Conservation (phyloP, 1,140 invertebrate species). For the Paralvinella palmiformis region DNA sequence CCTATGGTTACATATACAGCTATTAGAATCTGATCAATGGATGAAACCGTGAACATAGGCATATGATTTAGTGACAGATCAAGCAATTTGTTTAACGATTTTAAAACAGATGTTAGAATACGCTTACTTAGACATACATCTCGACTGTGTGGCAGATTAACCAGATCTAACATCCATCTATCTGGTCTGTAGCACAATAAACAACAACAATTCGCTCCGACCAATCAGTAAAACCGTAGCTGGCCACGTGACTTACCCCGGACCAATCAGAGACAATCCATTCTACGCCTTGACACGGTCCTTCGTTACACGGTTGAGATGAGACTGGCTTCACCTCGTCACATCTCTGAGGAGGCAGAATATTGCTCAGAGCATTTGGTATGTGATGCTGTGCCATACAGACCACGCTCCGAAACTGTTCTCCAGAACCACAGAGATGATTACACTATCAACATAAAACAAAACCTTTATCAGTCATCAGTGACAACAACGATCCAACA, state of each 20-base stretch:
- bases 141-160: too few species aligned
- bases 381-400: neutral
- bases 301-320: slow-evolving; percentile 50
- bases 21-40: too few species aligned
- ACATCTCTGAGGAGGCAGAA: slow-evolving; percentile 1
- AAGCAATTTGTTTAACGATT: too few species aligned
- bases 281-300: slow-evolving; percentile 85
- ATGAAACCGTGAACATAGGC: too few species aligned
- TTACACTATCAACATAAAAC: slow-evolving; percentile 5
- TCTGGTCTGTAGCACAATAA: too few species aligned
- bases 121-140: too few species aligned
- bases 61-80: too few species aligned
- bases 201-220: neutral
- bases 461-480: neutral
- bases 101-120: too few species aligned
- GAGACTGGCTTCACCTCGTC: neutral
- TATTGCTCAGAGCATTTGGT: neutral
- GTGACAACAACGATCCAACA: neutral
- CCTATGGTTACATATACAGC: too few species aligned
- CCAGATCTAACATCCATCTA: too few species aligned
- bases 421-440: slow-evolving; percentile 12
- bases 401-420: slow-evolving; percentile 7
- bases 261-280: slow-evolving; percentile 84
- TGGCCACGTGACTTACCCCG: slow-evolving; percentile 61
- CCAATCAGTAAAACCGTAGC: neutral